Evolutionary conservation across 1,140 invertebrate species (phyloP), one percentile per base, ranked within the genome.

Genomic region (Aricia agestis): DNA sequence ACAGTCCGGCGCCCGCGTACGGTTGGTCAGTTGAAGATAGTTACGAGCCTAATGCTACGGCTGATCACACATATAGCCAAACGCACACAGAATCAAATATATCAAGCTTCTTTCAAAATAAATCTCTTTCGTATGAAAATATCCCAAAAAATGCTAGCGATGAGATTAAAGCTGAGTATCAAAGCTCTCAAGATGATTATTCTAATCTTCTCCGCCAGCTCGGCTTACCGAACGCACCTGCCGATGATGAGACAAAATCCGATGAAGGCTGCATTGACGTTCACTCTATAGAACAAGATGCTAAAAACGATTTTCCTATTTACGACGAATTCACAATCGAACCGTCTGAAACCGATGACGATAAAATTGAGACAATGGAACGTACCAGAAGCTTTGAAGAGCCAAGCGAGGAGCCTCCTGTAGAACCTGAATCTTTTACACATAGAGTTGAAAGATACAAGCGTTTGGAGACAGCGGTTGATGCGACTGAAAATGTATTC

Each of bases 201-300:
- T 17, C 73, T 6, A 57, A 76, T 66, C 45, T 89, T 15, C 69
- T 79, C 6, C 74, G 78, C 67, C 78, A 82, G 63, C 76, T 85
- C 59, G 82, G 74, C 73, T 72, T 83, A 71, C 89, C 89, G 0
- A 74, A 83, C 13, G 86, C 83, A 15, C 84, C 83, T 32, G 78
- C 83, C 7, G 85, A 87, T 72, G 84, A 90, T 68, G 84, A 86
- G 68, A 76, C 72, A 0, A 88, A 87, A 76, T 87, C 85, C 17
- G 85, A 89, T 66, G 87, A 84, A 80, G 82, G 85, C 59, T 74
- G 80, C 11, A 75, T 91, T 74, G 89, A 91, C 36, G 87, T 90
- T 17, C 79, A 85, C 52, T 86, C 83, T 2, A 91, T 91, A 71
- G 89, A 91, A 76, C 83, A 85, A 79, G 89, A 91, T 66, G 89